phyloP scores from a whole-genome alignment of 2,113 vertebrate genomes.

The Columbina picui region DNA sequence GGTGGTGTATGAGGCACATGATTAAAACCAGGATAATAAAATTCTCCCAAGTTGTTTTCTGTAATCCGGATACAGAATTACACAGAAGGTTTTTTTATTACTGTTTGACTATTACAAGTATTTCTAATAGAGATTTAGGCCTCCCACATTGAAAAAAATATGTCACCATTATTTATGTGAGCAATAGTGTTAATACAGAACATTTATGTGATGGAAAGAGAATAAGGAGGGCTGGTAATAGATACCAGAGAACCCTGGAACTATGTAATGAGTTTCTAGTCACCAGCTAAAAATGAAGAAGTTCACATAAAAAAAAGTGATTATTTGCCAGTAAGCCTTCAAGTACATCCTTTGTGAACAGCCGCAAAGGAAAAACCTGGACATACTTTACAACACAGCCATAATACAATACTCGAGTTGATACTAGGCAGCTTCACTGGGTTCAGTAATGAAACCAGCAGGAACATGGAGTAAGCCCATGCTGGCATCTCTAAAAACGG shows the following conservation, averaged over 20 bases:
- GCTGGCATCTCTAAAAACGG: not conserved
- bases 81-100: not conserved
- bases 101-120: not conserved
- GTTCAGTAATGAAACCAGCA: not conserved
- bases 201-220: not conserved
- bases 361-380: not conserved
- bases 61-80: not conserved
- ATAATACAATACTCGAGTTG: not conserved
- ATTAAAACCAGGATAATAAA: not conserved
- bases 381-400: not conserved
- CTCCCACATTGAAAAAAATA: not conserved
- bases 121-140: not conserved
- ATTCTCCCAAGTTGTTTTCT: not conserved
- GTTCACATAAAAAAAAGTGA: not conserved
- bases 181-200: not conserved
- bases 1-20: not conserved
- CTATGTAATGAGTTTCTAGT: not conserved
- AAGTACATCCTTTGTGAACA: not conserved
- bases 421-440: not conserved
- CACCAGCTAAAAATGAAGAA: not conserved
- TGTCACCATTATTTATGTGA: not conserved
- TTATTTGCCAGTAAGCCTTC: not conserved
- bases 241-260: not conserved
- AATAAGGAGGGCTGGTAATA: not conserved
- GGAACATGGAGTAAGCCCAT: not conserved